A percentile compares a stretch with the other conserved stretches of the same genome.
Evolutionary conservation across 2,888 invertebrate genomes (phyloP).

Genomic region (Agrochola circellaris): DNA sequence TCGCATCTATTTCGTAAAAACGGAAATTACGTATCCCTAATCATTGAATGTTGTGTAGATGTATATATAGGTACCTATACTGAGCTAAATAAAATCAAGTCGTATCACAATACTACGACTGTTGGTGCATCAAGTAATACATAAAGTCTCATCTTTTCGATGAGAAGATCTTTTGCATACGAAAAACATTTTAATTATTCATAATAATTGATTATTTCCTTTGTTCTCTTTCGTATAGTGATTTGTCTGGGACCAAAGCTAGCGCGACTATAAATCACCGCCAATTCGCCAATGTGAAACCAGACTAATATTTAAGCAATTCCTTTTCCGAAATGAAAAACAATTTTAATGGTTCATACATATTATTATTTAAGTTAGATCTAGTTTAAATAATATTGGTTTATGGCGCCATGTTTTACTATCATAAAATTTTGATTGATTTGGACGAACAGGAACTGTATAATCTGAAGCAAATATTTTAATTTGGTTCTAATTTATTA

Average conservation of each 20-base stretch:
- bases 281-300: conserved; percentile 4
- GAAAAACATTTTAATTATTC: background rate
- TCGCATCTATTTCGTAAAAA: no score
- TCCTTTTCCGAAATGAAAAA: conserved; percentile 13
- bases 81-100: no score
- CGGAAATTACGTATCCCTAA: no score
- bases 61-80: no score
- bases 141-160: no score
- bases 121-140: no score
- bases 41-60: no score
- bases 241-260: background rate
- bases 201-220: no score
- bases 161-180: no score
- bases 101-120: no score
- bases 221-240: background rate
- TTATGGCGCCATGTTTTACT: background rate
- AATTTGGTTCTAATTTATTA: conserved; percentile 6
- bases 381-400: background rate
- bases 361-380: background rate
- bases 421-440: background rate
- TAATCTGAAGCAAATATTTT: conserved; percentile 12
- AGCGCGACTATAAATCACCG: background rate
- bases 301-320: background rate
- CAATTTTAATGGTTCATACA: conserved; percentile 4
- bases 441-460: conserved; percentile 4